phyloP scores from a whole-genome alignment of 1,140 invertebrate species.

The Pseudomyrmex flavicornis region DNA sequence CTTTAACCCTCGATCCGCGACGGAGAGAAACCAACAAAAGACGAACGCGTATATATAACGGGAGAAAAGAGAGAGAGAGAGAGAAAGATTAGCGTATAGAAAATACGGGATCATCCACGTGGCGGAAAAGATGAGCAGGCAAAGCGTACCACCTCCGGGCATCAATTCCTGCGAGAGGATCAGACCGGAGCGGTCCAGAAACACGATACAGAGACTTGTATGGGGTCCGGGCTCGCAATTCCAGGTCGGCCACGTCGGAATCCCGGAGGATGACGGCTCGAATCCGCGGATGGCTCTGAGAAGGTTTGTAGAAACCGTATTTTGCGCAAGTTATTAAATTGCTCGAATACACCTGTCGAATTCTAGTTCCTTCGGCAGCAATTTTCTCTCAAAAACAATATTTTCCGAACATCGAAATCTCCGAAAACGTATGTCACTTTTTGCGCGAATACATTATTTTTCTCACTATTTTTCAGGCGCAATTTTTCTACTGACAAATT shows the following conservation, averaged over 20 bases:
- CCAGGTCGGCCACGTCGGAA: constrained; percentile 84
- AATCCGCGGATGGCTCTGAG: constrained; percentile 91
- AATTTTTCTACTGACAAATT: too few relatives aligned
- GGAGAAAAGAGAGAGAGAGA: neutral
- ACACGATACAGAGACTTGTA: constrained; percentile 78
- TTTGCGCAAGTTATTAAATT: constrained; percentile 6
- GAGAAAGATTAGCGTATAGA: neutral
- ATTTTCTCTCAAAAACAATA: neutral
- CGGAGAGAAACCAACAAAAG: constrained; percentile 23
- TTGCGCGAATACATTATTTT: too few relatives aligned
- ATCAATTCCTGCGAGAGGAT: constrained; percentile 81
- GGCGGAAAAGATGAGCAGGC: constrained; percentile 73
- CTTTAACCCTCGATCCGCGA: neutral
- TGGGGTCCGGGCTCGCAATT: constrained; percentile 76
- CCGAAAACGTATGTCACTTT: neutral
- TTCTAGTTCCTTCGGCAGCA: neutral
- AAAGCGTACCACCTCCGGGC: constrained; percentile 56
- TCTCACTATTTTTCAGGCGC: too few relatives aligned
- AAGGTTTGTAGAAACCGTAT: constrained; percentile 77
- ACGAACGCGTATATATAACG: neutral
- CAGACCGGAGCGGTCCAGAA: constrained; percentile 78
- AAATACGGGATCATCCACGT: neutral
- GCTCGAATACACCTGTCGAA: neutral
- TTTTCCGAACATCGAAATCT: neutral
- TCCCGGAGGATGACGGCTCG: constrained; percentile 87